phyloP scores from a whole-genome alignment of 2,113 vertebrate species.

The Poeciliopsis retropinna region DNA sequence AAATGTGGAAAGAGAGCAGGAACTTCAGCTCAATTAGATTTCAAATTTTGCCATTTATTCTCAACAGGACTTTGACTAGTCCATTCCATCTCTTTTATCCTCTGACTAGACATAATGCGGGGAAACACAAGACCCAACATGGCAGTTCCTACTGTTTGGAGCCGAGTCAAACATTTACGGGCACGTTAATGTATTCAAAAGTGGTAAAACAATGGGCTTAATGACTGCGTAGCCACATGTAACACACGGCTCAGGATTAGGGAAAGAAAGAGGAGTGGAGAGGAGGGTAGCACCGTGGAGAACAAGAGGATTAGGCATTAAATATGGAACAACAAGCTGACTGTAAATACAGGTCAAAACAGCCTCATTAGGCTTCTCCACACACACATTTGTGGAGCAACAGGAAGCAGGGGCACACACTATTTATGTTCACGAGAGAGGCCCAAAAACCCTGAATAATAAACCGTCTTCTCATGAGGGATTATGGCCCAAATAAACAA shows the following conservation, averaged over 20 bases:
- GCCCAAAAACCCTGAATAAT: background rate
- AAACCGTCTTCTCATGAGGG: background rate
- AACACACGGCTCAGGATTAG: slow-evolving; percentile 46
- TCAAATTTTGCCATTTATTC: no score
- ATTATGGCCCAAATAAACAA: background rate
- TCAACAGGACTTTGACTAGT: no score
- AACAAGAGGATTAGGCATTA: slow-evolving; percentile 60
- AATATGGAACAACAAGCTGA: slow-evolving; percentile 38
- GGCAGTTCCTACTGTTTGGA: slow-evolving; percentile 31
- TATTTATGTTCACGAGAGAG: slow-evolving; percentile 11
- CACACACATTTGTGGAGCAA: slow-evolving; percentile 49
- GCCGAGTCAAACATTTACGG: slow-evolving; percentile 28
- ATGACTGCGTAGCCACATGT: slow-evolving; percentile 47
- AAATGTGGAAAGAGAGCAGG: background rate
- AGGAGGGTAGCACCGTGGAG: slow-evolving; percentile 1
- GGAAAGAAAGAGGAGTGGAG: background rate
- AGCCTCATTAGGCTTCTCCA: slow-evolving; percentile 40
- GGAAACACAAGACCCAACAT: slow-evolving; percentile 11
- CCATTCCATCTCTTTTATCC: slow-evolving; percentile 16
- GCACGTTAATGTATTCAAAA: slow-evolving; percentile 49
- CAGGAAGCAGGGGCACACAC: slow-evolving; percentile 45
- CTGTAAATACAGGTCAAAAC: slow-evolving; percentile 56
- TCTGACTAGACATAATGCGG: slow-evolving; percentile 9
- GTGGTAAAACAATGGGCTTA: slow-evolving; percentile 61
- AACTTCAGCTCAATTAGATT: background rate